Percentiles rank a stretch among this genome's conserved stretches.
Evolutionary conservation across 1,140 invertebrate species (phyloP).

Genomic region (Neotoxoptera formosana): DNA sequence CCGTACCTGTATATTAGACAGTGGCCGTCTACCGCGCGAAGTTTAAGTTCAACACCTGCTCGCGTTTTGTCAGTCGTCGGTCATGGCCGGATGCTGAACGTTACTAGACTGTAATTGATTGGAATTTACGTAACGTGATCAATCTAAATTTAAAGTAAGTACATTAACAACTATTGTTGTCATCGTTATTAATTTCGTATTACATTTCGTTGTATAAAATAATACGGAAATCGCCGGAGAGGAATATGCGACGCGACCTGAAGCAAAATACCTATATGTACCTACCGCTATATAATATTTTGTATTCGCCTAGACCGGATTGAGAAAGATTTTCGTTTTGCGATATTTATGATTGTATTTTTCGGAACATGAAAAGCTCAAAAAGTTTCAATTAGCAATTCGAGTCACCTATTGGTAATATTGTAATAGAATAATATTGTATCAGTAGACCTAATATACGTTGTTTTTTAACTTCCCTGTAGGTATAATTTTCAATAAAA

Average conservation of each 20-base stretch:
- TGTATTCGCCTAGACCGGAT: not conserved
- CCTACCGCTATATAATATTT: not conserved
- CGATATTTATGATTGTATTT: not conserved
- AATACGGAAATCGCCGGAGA: not conserved
- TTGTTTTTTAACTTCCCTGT: not conserved
- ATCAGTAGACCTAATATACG: not conserved
- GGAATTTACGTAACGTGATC: not conserved
- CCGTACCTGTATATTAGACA: not conserved
- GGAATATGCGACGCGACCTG: not conserved
- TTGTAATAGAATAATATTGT: not conserved
- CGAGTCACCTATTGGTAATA: not conserved
- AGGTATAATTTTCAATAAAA: not conserved
- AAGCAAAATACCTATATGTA: not conserved
- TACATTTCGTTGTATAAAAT: not conserved
- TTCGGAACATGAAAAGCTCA: not conserved
- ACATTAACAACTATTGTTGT: not conserved
- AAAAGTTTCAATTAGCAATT: not conserved
- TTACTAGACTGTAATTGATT: not conserved
- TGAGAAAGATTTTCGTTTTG: not conserved
- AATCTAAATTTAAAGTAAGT: constrained; percentile 5
- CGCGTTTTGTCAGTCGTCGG: not conserved
- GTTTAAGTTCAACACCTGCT: constrained; percentile 3
- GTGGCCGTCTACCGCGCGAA: not conserved
- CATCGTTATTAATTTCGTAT: not conserved
- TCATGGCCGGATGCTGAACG: constrained; percentile 18